Percentiles rank a stretch among this genome's conserved stretches.
Evolutionary conservation across 2,797 vertebrate genomes (phyloP).

Genomic region (Fundulus diaphanus): DNA sequence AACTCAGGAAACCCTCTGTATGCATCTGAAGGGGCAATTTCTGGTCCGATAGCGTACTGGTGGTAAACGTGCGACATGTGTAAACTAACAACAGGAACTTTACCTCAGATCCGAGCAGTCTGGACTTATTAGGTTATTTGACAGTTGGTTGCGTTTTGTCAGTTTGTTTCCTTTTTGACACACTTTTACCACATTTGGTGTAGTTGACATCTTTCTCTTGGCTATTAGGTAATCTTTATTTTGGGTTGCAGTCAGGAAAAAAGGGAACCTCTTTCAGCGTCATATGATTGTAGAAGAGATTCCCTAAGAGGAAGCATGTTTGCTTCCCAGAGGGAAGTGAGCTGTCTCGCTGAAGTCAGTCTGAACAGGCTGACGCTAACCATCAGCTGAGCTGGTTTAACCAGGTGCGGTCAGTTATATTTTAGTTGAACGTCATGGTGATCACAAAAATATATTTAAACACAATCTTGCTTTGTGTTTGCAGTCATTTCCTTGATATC

Average conservation of each 20-base stretch:
- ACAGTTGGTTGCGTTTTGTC: background rate
- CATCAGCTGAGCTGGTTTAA: background rate
- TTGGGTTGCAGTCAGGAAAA: conserved; percentile 40
- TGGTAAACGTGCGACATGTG: background rate
- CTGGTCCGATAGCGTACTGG: background rate
- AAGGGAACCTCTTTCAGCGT: conserved; percentile 42
- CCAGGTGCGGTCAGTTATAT: background rate
- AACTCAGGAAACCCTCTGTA: background rate
- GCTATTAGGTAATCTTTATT: conserved; percentile 18
- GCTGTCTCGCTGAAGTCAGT: conserved; percentile 7
- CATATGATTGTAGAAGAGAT: conserved; percentile 33
- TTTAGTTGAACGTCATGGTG: background rate
- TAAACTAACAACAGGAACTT: background rate
- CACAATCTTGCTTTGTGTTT: background rate
- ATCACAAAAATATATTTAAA: background rate
- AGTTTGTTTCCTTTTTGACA: background rate
- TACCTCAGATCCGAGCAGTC: conserved; percentile 5
- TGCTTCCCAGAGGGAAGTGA: conserved; percentile 22
- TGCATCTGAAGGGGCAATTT: background rate
- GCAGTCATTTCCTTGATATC: background rate
- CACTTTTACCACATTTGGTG: background rate
- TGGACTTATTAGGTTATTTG: conserved; percentile 15
- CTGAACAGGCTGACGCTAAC: conserved; percentile 11
- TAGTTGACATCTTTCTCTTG: background rate
- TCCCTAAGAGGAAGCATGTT: conserved; percentile 46